A percentile compares a stretch with the other conserved stretches of the same genome.
Conservation (phyloP, 2,888 invertebrate species). For the Carpatolechia fugitivella region DNA sequence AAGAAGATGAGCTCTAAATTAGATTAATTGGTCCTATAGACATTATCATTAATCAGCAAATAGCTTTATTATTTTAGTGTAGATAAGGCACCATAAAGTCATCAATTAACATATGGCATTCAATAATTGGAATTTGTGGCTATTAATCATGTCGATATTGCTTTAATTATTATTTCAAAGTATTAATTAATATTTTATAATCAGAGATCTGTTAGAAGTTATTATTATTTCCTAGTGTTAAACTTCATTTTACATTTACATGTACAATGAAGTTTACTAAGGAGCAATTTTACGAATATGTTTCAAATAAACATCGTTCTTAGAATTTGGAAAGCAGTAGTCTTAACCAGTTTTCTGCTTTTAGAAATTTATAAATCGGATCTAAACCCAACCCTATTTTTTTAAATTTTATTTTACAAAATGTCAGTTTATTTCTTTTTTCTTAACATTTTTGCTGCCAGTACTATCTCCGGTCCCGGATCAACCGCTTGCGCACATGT, state of each 20-base stretch:
- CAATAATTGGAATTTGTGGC: not conserved
- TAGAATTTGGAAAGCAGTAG: too few species aligned
- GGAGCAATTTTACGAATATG: too few species aligned
- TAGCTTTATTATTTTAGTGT: not conserved
- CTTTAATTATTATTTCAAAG: not conserved
- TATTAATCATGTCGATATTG: not conserved
- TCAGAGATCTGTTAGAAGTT: not conserved
- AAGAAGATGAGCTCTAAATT: not conserved
- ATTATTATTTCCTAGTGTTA: too few species aligned
- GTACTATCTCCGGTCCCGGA: not conserved
- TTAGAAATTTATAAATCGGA: too few species aligned
- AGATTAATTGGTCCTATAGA: not conserved
- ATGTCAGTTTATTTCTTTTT: not conserved
- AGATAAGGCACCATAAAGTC: not conserved
- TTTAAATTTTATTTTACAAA: not conserved
- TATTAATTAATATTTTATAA: not conserved
- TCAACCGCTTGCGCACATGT: constrained; percentile 9
- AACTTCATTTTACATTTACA: too few species aligned
- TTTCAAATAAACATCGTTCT: too few species aligned
- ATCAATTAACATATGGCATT: not conserved
- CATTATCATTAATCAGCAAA: not conserved
- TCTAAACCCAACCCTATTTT: too few species aligned
- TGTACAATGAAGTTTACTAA: too few species aligned
- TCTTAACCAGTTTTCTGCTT: too few species aligned
- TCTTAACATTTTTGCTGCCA: not conserved